Evolutionary conservation across 2,113 vertebrate genomes (phyloP).

Genomic region (Corythornis cristatus): DNA sequence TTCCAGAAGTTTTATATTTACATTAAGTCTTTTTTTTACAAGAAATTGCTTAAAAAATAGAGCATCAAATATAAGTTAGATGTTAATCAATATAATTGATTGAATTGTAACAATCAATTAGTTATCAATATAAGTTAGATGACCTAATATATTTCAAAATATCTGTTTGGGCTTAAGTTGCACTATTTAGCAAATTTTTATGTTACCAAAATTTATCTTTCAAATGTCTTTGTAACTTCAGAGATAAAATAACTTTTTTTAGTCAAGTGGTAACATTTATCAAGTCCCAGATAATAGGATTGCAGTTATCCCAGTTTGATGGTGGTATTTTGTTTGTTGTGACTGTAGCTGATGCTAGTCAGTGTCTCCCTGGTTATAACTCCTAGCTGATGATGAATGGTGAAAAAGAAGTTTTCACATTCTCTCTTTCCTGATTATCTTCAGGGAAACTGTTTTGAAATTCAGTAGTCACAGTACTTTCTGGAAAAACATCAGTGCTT

Average conservation of each 20-base stretch:
- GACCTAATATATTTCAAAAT: not conserved
- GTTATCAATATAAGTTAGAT: not conserved
- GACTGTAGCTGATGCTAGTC: not conserved
- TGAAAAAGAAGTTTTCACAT: not conserved
- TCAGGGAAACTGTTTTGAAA: not conserved
- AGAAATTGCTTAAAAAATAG: not conserved
- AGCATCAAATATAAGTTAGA: not conserved
- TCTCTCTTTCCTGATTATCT: not conserved
- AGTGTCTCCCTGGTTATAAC: not conserved
- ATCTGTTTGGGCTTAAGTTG: not conserved
- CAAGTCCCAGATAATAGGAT: not conserved
- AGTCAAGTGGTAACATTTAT: not conserved
- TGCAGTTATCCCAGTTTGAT: not conserved
- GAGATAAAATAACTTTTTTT: not conserved
- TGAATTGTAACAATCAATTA: too few species aligned
- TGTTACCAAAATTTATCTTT: not conserved
- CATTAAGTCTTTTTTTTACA: not conserved
- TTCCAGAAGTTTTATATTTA: not conserved
- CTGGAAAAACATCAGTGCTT: not conserved
- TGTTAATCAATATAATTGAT: too few species aligned
- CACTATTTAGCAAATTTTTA: not conserved
- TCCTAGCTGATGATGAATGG: not conserved
- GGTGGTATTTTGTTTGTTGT: not conserved
- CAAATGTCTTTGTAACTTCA: not conserved
- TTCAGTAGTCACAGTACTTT: not conserved